These are phyloP conservation scores for Antennarius maculatus DNA, from an alignment of 2,797 vertebrate genomes.

Conservation along the genomic window DNA sequence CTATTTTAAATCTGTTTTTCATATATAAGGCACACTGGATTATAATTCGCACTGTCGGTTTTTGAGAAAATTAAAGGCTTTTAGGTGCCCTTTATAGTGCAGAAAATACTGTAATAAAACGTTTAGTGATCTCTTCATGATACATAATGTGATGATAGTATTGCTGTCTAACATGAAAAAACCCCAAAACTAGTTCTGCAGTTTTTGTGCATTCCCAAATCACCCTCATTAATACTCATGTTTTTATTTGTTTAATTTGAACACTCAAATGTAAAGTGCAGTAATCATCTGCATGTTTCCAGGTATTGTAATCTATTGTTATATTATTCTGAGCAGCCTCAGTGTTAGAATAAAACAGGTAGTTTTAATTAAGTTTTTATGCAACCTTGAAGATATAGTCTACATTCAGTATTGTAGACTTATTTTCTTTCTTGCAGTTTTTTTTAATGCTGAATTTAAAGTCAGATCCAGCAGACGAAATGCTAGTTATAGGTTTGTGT, in stretches of 20 bases:
- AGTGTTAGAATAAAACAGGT: slow-evolving; percentile 10
- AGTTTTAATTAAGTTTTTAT: no score
- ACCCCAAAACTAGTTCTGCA: background rate
- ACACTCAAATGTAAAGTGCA: slow-evolving; percentile 47
- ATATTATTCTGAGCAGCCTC: slow-evolving; percentile 12
- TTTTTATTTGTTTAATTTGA: slow-evolving; percentile 31
- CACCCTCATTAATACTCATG: background rate
- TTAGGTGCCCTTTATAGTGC: no score
- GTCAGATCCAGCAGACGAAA: no score
- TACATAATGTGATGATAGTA: background rate
- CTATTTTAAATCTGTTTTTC: no score
- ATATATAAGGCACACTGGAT: no score
- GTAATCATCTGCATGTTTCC: slow-evolving; percentile 34
- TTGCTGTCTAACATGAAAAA: background rate
- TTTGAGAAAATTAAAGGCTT: no score
- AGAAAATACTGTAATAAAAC: no score
- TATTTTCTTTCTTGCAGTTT: no score
- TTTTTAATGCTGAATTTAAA: no score
- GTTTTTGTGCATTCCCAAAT: slow-evolving; percentile 19
- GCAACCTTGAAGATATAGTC: background rate
- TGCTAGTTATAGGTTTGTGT: no score
- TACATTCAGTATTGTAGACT: background rate
- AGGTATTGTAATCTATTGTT: slow-evolving; percentile 45
- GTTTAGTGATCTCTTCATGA: background rate
- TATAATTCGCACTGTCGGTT: no score